Base-by-base conservation (phyloP, 2,888 invertebrate genomes). In the Ornithoptera priamus region DNA sequence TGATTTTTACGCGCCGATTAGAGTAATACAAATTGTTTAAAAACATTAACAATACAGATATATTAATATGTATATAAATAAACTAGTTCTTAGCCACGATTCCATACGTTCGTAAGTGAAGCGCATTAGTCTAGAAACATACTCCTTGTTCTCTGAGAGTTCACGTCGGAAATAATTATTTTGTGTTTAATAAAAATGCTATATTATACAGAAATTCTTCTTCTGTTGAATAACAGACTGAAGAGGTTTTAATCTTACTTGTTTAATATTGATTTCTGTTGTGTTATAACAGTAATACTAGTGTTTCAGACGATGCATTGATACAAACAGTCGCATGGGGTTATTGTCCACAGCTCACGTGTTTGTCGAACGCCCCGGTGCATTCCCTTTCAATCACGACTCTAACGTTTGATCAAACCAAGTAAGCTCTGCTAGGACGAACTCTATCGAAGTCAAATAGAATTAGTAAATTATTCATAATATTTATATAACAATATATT, bases 381-480 rank as follows among this genome's bases (percentile, higher is more conserved):
- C 82, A 78, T 81, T 85, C 81, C 82, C 85, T 86, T 87, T 87
- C 86, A 89, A 87, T 87, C 84, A 85, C 79, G 79, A 77, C 78
- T 75, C 77, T 77, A 78, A 74, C 80, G 84, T 82, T 83, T 82
- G 83, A 83, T 85, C 80, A 84, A 74, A 76, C 76, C 78, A 74
- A 76, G 74, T 75, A 74, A 76, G 78, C 72, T 75, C 72, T 80
- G 78, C 77, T 80, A 76, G 76, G 77, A 77, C 80, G 79, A 81
- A 80, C 79, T 64, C 78, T 79, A 81, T 81, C 75, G 74, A 75
- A 73, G 70, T 74, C 61, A 71, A 72, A 77, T 75, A 73, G 66
- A 46, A 66, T 53, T 65, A 60, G 62, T 70, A 66, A 61, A 59
- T 59, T 60, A 69, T 59, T n/a, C n/a, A 53, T 53, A 5, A 50